Evolutionary conservation across 2,797 vertebrate genomes (phyloP), one percentile per base, ranked within the genome.

Genomic region (Austrolebias charrua): DNA sequence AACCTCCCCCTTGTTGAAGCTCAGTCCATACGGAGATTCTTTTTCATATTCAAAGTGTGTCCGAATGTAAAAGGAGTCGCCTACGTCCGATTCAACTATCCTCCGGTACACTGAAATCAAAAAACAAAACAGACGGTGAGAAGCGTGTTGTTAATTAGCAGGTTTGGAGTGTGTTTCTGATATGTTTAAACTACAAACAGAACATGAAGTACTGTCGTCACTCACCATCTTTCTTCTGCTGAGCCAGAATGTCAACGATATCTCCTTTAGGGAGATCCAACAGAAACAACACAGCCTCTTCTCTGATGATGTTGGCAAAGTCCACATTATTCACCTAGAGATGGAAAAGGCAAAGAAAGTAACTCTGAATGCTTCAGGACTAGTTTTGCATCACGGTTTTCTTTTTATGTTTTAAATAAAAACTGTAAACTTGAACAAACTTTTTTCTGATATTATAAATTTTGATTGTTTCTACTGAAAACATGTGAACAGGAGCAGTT

Each of bases 11-110:
- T 98, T 97, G 90, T 98, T 98, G 75, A 98, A 98, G 84, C 96
- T 98, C 45, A 98, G 89, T 44, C 96, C 96, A 1, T 98, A 98
- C 0, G 96, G 96, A 47, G 96, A 98, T 80, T 98, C 97, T 58
- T 98, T 98, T 79, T 98, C 97, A 29, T 98, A 98, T 82, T 98
- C 97, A 90, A 98, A 98, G 81, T 98, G 97, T 44, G 97, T 98
- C 78, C 97, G 91, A 75, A 98, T 98, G 86, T 98, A 98, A 90
- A 98, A 98, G 28, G 97, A 98, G 87, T 98, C 96, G 0, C 96
- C 97, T 14, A 99, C 97, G 45, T 98, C 97, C 0, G 97, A 99
- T 70, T 99, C 97, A 60, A 98, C 97, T 72, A 99, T 98, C 53
- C 95, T 94, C 19, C 96, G 95, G 83, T 99, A 99, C 78, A 98